Percentiles rank a stretch among this genome's conserved stretches.
Conservation (phyloP, 1,140 invertebrate genomes). For the Atta texana region DNA sequence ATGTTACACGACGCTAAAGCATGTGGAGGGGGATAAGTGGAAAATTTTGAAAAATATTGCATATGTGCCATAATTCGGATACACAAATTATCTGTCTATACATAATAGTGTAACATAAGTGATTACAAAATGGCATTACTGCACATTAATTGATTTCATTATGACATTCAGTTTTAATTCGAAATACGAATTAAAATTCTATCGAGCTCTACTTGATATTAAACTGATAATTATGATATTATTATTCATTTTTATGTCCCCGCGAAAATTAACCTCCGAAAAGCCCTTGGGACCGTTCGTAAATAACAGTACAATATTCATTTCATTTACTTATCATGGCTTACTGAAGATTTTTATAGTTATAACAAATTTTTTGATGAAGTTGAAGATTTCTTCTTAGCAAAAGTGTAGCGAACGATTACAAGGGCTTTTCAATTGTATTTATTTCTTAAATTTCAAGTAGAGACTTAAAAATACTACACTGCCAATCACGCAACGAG, state of each 20-base stretch:
- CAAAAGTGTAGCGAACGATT: neutral
- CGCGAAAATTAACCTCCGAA: neutral
- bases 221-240: neutral
- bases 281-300: neutral
- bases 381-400: neutral
- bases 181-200: slow-evolving; percentile 6
- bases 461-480: slow-evolving; percentile 10
- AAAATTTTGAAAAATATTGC: too few species aligned
- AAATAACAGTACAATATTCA: neutral
- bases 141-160: too few species aligned
- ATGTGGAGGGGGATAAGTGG: too few species aligned
- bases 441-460: neutral
- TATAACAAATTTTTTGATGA: neutral
- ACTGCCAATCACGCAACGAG: neutral
- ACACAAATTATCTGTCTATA: too few species aligned
- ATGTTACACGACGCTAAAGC: too few species aligned
- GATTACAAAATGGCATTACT: too few species aligned
- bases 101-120: too few species aligned
- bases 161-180: neutral
- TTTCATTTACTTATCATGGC: neutral
- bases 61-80: too few species aligned
- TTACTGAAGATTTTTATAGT: neutral
- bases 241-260: neutral
- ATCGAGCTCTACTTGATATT: neutral
- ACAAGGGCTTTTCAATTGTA: neutral